phyloP scores from a whole-genome alignment of 2,888 invertebrate genomes.

The Ditylenchus weischeri region DNA sequence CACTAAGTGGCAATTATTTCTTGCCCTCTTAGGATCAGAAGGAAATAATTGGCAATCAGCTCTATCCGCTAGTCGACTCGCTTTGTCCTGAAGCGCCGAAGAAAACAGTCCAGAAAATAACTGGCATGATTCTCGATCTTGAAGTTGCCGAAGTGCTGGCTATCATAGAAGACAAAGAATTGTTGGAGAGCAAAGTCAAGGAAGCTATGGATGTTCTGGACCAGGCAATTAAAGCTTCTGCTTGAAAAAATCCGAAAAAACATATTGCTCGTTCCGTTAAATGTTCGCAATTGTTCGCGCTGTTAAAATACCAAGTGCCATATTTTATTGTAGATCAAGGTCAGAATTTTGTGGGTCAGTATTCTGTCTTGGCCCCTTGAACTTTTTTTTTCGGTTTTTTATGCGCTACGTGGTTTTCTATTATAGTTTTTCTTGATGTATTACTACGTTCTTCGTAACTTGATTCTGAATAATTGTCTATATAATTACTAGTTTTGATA shows the following conservation, averaged over 20 bases:
- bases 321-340: too few species aligned
- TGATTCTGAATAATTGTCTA: too few species aligned
- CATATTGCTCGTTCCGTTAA: not conserved
- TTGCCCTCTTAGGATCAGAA: slow-evolving; percentile 74
- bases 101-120: slow-evolving; percentile 51
- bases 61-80: slow-evolving; percentile 75
- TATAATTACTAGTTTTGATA: too few species aligned
- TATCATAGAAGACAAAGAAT: not conserved
- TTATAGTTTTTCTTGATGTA: too few species aligned
- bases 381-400: too few species aligned
- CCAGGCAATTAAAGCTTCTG: not conserved
- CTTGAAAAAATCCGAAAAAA: not conserved
- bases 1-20: not conserved
- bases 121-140: slow-evolving; percentile 56
- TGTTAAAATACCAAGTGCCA: too few species aligned
- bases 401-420: too few species aligned
- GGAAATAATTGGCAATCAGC: slow-evolving; percentile 95
- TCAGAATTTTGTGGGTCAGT: too few species aligned
- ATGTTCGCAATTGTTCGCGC: too few species aligned
- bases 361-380: too few species aligned
- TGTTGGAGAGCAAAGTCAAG: slow-evolving; percentile 12
- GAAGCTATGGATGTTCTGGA: not conserved
- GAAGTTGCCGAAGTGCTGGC: slow-evolving; percentile 26
- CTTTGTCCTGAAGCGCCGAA: slow-evolving; percentile 22
- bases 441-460: too few species aligned